Percentiles rank a stretch among this genome's conserved stretches.
Conservation (phyloP, 2,113 vertebrate genomes). For the Chrysemys picta region DNA sequence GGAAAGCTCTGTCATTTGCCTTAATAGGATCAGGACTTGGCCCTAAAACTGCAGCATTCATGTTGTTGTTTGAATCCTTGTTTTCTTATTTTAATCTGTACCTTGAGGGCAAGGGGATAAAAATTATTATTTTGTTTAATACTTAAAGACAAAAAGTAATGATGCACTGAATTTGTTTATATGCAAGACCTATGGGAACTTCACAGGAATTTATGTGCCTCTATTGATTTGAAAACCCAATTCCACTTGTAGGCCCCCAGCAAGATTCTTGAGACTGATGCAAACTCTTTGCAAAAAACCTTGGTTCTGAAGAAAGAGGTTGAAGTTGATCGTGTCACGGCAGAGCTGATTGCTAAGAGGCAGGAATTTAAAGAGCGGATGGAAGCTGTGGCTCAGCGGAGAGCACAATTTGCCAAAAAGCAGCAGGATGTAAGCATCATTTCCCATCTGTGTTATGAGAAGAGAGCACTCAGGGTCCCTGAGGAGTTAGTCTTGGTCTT, state of each 20-base stretch:
- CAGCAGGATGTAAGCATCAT: conserved; percentile 72
- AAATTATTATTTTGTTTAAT: not conserved
- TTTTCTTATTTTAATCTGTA: not conserved
- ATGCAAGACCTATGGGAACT: not conserved
- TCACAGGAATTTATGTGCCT: not conserved
- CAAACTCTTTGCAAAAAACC: conserved; percentile 77
- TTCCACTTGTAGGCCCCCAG: conserved; percentile 60
- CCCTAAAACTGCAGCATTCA: not conserved
- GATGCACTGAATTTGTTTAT: not conserved
- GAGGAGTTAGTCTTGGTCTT: not conserved
- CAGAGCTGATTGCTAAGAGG: conserved; percentile 73
- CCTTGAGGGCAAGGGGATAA: fast-evolving
- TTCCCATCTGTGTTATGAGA: not conserved
- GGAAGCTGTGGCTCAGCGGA: conserved; percentile 56
- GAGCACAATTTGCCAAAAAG: conserved; percentile 73
- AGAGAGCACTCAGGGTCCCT: not conserved
- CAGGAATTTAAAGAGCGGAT: conserved; percentile 73
- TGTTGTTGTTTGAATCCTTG: not conserved
- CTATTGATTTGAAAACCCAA: not conserved
- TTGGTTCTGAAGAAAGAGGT: conserved; percentile 78
- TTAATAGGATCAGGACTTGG: not conserved
- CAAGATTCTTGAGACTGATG: conserved; percentile 68
- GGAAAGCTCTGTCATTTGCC: not conserved
- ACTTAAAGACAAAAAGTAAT: not conserved
- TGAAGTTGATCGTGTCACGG: conserved; percentile 73